Evolutionary conservation across 2,113 vertebrate genomes (phyloP).

Genomic region (Mohoua ochrocephala): DNA sequence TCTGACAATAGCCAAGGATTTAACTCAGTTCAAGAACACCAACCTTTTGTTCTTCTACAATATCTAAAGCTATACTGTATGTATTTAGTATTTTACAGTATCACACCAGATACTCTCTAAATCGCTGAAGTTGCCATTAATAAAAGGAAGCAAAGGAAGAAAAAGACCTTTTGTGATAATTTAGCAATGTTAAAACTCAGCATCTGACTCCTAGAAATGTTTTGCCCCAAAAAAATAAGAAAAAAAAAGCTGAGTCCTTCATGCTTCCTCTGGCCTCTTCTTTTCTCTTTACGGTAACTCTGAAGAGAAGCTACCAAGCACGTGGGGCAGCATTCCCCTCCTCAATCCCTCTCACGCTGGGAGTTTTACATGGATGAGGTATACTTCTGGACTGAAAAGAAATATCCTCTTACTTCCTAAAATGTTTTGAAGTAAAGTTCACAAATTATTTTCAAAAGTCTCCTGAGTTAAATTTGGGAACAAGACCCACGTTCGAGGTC

Average conservation of each 20-base stretch:
- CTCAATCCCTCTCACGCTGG: accelerated
- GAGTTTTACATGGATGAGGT: neutral
- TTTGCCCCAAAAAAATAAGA: neutral
- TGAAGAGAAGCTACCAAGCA: neutral
- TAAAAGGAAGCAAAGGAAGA: neutral
- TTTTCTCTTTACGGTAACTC: neutral
- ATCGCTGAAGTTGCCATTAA: neutral
- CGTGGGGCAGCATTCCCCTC: accelerated
- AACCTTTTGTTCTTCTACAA: neutral
- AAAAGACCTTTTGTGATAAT: neutral
- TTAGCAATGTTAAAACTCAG: neutral
- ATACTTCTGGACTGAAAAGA: neutral
- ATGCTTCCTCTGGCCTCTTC: neutral
- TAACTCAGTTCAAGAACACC: neutral
- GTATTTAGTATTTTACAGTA: neutral
- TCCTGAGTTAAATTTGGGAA: neutral
- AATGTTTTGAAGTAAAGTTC: neutral
- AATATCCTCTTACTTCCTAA: neutral
- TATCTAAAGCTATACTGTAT: neutral
- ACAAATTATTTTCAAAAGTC: neutral
- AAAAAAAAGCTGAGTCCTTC: neutral
- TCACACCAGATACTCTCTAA: neutral
- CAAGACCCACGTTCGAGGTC: neutral
- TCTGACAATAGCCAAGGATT: neutral
- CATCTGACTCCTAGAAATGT: neutral